Conservation (phyloP, 1,140 invertebrate genomes). For the Hydropsyche tenuis region DNA sequence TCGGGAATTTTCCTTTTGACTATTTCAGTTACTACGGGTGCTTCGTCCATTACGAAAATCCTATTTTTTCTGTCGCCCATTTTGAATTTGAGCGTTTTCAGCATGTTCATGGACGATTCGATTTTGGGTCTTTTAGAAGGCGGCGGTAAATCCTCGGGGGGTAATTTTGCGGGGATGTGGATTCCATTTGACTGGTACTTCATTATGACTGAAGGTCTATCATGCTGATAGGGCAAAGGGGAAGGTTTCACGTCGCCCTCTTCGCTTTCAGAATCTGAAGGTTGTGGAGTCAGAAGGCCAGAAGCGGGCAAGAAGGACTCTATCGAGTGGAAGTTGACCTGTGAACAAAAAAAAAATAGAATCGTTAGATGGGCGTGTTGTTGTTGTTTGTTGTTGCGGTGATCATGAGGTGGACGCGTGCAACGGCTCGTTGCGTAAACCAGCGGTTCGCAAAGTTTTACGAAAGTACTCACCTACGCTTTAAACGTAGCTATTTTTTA, state of each 20-base stretch:
- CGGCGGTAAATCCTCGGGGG: slow-evolving; percentile 40
- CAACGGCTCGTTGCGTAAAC: slow-evolving; percentile 3
- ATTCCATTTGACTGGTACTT: slow-evolving; percentile 77
- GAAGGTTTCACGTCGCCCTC: slow-evolving; percentile 61
- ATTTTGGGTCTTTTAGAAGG: slow-evolving; percentile 48
- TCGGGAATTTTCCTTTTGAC: slow-evolving; percentile 49
- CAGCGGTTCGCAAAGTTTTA: too few relatives aligned
- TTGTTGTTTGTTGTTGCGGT: too few relatives aligned
- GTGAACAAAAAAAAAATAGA: slow-evolving; percentile 51
- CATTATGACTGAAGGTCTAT: slow-evolving; percentile 74
- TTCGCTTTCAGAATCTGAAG: slow-evolving; percentile 64
- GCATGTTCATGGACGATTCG: slow-evolving; percentile 64
- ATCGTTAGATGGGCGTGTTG: background rate
- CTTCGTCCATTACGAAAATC: slow-evolving; percentile 21
- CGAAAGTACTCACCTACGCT: background rate
- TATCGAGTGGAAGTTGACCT: slow-evolving; percentile 58
- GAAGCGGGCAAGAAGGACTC: slow-evolving; percentile 54
- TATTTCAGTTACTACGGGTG: slow-evolving; percentile 45
- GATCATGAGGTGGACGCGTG: background rate
- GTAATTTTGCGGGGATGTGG: slow-evolving; percentile 68
- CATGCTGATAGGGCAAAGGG: slow-evolving; percentile 53
- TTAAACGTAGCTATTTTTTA: background rate
- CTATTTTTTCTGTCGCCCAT: slow-evolving; percentile 72
- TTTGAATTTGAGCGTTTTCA: slow-evolving; percentile 79
- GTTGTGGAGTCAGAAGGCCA: slow-evolving; percentile 62